phyloP scores from a whole-genome alignment of 2,113 vertebrate genomes.

The Brachypteracias leptosomus region DNA sequence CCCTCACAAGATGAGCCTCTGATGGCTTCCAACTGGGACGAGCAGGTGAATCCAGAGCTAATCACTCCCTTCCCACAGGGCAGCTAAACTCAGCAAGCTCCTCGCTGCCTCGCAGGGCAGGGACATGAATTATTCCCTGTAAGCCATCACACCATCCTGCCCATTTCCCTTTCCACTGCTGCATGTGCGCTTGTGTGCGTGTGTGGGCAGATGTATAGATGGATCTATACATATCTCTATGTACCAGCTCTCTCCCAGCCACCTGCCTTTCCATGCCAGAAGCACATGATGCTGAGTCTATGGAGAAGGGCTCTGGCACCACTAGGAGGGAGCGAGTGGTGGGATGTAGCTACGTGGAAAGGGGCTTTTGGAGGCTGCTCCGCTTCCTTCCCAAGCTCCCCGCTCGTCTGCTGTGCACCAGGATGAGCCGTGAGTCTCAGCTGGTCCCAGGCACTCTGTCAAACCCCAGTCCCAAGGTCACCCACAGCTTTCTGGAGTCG shows the following conservation, averaged over 20 bases:
- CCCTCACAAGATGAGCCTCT: background rate
- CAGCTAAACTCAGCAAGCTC: slow-evolving; percentile 3
- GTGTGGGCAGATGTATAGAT: background rate
- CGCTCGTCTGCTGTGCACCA: background rate
- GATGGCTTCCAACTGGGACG: background rate
- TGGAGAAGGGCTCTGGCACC: background rate
- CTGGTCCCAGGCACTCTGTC: background rate
- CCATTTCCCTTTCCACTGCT: background rate
- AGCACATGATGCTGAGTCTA: background rate
- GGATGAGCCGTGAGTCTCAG: fast-evolving
- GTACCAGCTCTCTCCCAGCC: background rate
- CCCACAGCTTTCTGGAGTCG: background rate
- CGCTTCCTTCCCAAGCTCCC: background rate
- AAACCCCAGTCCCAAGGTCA: background rate
- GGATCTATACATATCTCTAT: background rate
- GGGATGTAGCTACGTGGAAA: background rate
- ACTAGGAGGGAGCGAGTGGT: background rate
- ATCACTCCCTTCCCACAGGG: background rate
- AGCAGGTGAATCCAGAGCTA: background rate
- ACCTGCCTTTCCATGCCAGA: background rate
- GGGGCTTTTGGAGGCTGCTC: background rate
- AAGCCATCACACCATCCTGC: background rate
- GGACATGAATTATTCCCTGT: background rate
- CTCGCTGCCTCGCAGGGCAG: background rate
- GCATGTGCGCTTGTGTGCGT: background rate